Evolutionary conservation across 2,888 invertebrate species (phyloP).

Genomic region (Meteorus cinctellus): DNA sequence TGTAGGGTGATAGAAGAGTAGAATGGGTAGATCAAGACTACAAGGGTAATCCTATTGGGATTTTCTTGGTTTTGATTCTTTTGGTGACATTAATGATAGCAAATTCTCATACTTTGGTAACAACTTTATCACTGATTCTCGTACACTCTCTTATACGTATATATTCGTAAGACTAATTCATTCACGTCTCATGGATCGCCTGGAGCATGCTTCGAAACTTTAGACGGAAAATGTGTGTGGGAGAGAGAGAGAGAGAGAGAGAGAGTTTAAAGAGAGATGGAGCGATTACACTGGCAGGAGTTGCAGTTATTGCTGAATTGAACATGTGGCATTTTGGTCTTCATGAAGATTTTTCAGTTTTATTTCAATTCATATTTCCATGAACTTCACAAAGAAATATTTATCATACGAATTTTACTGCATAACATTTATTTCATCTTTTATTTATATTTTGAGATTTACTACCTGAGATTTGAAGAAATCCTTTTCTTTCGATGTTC

Average conservation of each 20-base stretch:
- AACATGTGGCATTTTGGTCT: background rate
- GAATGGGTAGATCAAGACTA: background rate
- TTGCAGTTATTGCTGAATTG: background rate
- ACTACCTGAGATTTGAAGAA: too few relatives aligned
- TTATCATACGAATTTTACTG: background rate
- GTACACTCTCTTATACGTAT: background rate
- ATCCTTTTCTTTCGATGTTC: too few relatives aligned
- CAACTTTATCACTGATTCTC: background rate
- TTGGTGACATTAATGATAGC: too few relatives aligned
- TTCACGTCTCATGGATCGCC: background rate
- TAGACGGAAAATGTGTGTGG: background rate
- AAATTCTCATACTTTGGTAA: too few relatives aligned
- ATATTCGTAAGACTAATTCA: background rate
- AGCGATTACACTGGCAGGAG: background rate
- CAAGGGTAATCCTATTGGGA: background rate
- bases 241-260: background rate
- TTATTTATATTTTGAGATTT: background rate
- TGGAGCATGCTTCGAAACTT: constrained; percentile 10
- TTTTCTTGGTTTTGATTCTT: background rate
- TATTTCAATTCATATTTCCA: background rate
- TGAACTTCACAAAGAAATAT: background rate
- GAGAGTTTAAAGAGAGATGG: background rate
- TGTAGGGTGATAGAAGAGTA: background rate
- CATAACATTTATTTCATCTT: background rate
- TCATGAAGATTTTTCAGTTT: background rate